A percentile compares a stretch with the other conserved stretches of the same genome.
These are phyloP conservation scores for Orthosia cruda DNA, from an alignment of 2,888 invertebrate genomes.

Conservation along the genomic window DNA sequence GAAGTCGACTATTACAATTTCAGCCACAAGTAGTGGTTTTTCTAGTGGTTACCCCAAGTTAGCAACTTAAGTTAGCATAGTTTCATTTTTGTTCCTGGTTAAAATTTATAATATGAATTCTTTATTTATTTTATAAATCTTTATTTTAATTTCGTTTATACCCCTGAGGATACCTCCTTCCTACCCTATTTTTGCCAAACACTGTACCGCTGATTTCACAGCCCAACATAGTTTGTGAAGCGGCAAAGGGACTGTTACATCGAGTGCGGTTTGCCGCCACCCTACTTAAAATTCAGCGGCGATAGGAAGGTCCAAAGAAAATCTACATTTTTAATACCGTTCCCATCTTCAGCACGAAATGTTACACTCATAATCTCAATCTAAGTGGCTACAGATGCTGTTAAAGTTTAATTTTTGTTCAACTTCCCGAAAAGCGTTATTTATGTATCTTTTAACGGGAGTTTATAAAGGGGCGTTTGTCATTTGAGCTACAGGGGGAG, in stretches of 20 bases:
- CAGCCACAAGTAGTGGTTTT: no score
- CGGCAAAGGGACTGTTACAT: conserved; percentile 73
- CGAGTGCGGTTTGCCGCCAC: conserved; percentile 68
- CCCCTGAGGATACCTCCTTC: background rate
- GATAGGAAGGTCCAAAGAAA: conserved; percentile 66
- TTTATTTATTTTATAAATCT: background rate
- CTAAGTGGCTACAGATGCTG: conserved; percentile 64
- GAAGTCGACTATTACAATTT: background rate
- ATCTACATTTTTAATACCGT: conserved; percentile 75
- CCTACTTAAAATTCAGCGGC: conserved; percentile 74
- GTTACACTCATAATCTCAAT: conserved; percentile 66
- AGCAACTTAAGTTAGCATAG: no score
- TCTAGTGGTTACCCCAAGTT: no score
- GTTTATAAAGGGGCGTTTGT: conserved; percentile 51
- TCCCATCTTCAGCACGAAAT: conserved; percentile 58
- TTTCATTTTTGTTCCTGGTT: background rate
- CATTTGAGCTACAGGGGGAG: conserved; percentile 49
- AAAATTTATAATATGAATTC: background rate
- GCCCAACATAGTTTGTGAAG: conserved; percentile 56
- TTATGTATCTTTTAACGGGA: conserved; percentile 45
- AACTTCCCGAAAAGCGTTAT: conserved; percentile 44
- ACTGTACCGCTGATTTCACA: conserved; percentile 22
- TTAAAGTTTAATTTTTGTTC: conserved; percentile 51
- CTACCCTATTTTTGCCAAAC: background rate
- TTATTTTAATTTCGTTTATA: background rate